Evolutionary conservation across 2,113 vertebrate genomes (phyloP), one percentile per base, ranked within the genome.

Genomic region (Perca fluviatilis): DNA sequence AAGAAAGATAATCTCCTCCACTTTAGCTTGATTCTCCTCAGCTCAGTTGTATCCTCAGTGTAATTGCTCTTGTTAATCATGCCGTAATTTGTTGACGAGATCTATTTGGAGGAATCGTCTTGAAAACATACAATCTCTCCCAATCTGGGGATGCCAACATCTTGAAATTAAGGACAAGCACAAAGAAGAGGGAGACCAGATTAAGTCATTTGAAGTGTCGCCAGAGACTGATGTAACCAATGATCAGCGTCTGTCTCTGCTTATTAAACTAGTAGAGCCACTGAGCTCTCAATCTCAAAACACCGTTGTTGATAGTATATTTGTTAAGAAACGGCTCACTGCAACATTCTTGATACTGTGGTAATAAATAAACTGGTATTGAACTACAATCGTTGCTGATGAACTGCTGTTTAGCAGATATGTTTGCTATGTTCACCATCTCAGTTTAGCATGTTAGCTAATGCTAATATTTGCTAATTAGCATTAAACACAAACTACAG

Each of bases 41-140:
- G 91, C 91, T 91, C 80, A 79, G 87, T 27, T 36, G 66, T 73
- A 86, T 84, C 82, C 77, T 79, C 68, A 2, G 33, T 83, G 87
- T 94, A 94, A 94, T 93, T 94, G 88, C 91, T 92, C 90, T 79
- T 82, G 91, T 95, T 94, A 94, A 95, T 95, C 95, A 88, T 27
- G 91, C 84, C 82, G 92, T 93, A 92, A 93, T 93, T 94, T 91
- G 90, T 92, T 94, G 92, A 94, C 87, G 18, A 89, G 91, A 92
- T 92, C 91, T 65, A 90, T 92, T 90, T 85, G 51, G 82, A 89
- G 58, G 79, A 80, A 77, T 91, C 36, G 61, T 76, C 70, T 85
- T 88, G 70, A 83, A 92, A 88, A 90, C 82, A 87, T 16, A 40
- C 84, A 83, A 93, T 88, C 85, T 86, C 84, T 71, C 79, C 65